A percentile compares a stretch with the other conserved stretches of the same genome.
These are phyloP conservation scores for Grapholita molesta DNA, from an alignment of 1,140 invertebrate species.

Conservation along the genomic window DNA sequence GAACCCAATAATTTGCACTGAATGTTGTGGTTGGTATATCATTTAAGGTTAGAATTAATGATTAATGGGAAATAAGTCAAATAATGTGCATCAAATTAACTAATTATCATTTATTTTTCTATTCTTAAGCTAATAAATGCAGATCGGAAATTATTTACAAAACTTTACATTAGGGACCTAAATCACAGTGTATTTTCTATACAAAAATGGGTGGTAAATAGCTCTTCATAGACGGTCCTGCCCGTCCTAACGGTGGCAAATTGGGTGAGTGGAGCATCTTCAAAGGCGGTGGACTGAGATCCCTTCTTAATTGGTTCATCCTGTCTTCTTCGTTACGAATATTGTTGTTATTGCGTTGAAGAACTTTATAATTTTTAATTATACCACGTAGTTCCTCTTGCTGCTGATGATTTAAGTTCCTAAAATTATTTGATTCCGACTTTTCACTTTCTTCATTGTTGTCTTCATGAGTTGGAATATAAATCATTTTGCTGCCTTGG, in stretches of 20 bases:
- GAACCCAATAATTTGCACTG: no score
- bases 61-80: not conserved
- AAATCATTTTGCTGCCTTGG: constrained; percentile 31
- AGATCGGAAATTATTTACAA: constrained; percentile 49
- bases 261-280: constrained; percentile 43
- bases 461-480: constrained; percentile 24
- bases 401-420: constrained; percentile 21
- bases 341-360: constrained; percentile 50
- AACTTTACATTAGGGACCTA: constrained; percentile 23
- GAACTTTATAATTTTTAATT: constrained; percentile 68
- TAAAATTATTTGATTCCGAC: not conserved
- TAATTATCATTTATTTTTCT: constrained; percentile 18
- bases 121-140: constrained; percentile 61
- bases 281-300: constrained; percentile 39
- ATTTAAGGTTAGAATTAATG: not conserved
- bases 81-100: not conserved
- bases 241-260: constrained; percentile 61
- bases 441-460: constrained; percentile 28
- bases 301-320: constrained; percentile 33
- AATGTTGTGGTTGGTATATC: no score
- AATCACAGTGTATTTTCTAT: constrained; percentile 57
- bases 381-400: constrained; percentile 53
- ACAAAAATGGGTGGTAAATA: constrained; percentile 64
- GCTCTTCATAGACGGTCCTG: constrained; percentile 63
- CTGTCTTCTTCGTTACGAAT: constrained; percentile 34